Percentiles rank a stretch among this genome's conserved stretches.
Conservation (phyloP, 1,140 invertebrate genomes). For the Leptonema lineaticorne region DNA sequence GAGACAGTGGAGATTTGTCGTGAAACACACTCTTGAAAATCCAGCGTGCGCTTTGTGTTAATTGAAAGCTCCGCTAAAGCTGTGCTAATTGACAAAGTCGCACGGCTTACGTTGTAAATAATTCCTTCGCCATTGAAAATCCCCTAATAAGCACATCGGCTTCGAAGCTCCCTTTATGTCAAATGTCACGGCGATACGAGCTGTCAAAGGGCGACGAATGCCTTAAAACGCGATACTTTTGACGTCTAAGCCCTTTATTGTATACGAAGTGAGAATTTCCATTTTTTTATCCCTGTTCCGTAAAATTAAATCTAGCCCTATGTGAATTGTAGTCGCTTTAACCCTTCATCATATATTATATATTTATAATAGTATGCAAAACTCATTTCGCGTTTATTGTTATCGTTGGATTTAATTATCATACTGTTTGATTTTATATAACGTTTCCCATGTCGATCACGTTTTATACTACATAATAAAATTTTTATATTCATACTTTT, state of each 20-base stretch:
- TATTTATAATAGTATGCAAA: too few species aligned
- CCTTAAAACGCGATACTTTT: not conserved
- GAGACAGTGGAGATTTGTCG: too few species aligned
- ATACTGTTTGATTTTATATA: too few species aligned
- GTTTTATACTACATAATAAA: too few species aligned
- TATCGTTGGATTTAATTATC: too few species aligned
- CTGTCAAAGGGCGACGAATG: not conserved
- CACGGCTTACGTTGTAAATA: constrained; percentile 25
- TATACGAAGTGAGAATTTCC: too few species aligned
- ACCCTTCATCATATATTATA: not conserved
- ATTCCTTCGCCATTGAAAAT: constrained; percentile 22
- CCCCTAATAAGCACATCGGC: constrained; percentile 24
- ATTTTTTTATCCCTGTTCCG: too few species aligned
- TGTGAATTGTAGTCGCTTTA: not conserved
- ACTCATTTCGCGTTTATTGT: too few species aligned
- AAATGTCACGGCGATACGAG: constrained; percentile 3
- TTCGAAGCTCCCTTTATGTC: constrained; percentile 4
- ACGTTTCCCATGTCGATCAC: too few species aligned
- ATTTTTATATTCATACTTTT: too few species aligned
- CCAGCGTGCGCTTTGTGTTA: constrained; percentile 28
- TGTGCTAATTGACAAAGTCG: constrained; percentile 30
- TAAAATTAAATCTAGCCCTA: too few species aligned
- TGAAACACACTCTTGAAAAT: constrained; percentile 5
- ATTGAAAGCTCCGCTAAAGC: constrained; percentile 28
- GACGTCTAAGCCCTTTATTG: not conserved